These are phyloP conservation scores for Euglossa dilemma DNA, from an alignment of 1,140 invertebrate species.

Conservation along the genomic window DNA sequence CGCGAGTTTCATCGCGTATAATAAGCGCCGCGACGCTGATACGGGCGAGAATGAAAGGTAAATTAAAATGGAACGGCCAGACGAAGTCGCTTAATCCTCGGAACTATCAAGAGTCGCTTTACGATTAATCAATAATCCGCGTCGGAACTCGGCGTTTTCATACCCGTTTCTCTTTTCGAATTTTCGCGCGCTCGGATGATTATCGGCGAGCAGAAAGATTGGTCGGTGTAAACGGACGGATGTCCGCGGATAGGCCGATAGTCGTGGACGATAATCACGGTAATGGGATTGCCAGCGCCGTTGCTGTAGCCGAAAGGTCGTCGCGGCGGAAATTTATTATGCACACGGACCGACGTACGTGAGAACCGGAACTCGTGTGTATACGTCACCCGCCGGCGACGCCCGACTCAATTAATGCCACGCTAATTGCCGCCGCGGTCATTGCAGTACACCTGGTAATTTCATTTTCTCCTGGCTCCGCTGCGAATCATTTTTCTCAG, in stretches of 20 bases:
- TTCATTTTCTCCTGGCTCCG: conserved; percentile 51
- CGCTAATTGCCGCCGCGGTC: conserved; percentile 61
- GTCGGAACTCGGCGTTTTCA: too few species aligned
- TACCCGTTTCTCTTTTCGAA: neutral
- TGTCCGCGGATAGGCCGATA: neutral
- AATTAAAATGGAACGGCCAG: too few species aligned
- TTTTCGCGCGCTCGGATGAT: neutral
- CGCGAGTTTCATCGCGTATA: too few species aligned
- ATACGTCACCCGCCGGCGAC: conserved; percentile 53
- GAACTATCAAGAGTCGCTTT: too few species aligned
- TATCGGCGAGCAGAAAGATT: conserved; percentile 11
- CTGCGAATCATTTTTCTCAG: conserved; percentile 49
- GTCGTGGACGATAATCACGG: conserved; percentile 55
- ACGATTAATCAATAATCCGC: too few species aligned
- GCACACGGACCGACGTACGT: conserved; percentile 47
- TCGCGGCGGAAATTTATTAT: conserved; percentile 66
- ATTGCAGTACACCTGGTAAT: conserved; percentile 58
- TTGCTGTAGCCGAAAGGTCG: conserved; percentile 60
- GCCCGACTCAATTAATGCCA: conserved; percentile 68
- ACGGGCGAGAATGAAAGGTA: too few species aligned
- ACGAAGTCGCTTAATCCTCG: too few species aligned
- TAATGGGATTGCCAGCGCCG: conserved; percentile 62
- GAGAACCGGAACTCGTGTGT: conserved; percentile 32
- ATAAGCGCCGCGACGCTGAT: too few species aligned
- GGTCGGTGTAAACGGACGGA: neutral